A percentile compares a stretch with the other conserved stretches of the same genome.
These are phyloP conservation scores for Zapornia atra DNA, from an alignment of 2,113 vertebrate species.

Conservation along the genomic window DNA sequence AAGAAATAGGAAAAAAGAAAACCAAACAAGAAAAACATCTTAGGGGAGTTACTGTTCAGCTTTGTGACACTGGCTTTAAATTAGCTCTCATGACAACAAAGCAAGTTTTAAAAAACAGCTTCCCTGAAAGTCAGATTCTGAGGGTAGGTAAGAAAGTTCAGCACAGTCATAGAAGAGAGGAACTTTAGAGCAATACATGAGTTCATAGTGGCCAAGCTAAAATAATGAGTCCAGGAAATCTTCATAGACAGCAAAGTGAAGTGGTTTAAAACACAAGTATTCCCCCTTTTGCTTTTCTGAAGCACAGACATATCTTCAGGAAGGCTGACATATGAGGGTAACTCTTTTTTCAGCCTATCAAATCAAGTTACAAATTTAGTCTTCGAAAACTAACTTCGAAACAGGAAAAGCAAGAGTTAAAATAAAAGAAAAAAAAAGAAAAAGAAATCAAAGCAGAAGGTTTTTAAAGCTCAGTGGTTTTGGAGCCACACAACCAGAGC, in stretches of 20 bases:
- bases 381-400: not conserved
- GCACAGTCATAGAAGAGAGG: not conserved
- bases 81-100: not conserved
- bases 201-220: not conserved
- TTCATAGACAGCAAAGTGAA: not conserved
- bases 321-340: not conserved
- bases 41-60: not conserved
- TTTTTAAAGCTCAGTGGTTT: not conserved
- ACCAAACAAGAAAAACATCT: not conserved
- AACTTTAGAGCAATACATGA: not conserved
- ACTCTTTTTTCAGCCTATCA: not conserved
- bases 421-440: too few relatives aligned
- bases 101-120: not conserved
- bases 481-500: not conserved
- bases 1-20: not conserved
- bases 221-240: not conserved
- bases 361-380: not conserved
- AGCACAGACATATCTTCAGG: not conserved
- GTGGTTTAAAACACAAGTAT: not conserved
- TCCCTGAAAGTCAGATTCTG: not conserved
- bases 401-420: not conserved
- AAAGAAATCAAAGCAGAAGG: not conserved
- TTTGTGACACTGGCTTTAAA: not conserved
- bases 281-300: not conserved
- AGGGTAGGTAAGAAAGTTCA: not conserved